These are phyloP conservation scores for Syngnathus floridae DNA, from an alignment of 2,113 vertebrate species.

Conservation along the genomic window DNA sequence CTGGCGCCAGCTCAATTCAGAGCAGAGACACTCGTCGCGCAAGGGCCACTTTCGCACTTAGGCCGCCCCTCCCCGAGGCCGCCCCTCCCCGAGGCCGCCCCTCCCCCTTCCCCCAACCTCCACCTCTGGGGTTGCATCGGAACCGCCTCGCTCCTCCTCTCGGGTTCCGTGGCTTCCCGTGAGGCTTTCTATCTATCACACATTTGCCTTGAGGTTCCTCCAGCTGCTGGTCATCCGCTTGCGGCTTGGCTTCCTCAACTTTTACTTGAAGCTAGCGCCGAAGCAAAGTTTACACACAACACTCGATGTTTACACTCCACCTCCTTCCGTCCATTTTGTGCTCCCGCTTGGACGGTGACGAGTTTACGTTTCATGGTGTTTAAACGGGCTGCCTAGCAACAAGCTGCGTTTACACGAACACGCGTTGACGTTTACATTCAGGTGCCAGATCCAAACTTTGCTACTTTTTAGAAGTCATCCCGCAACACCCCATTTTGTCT, in stretches of 20 bases:
- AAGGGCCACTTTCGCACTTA: slow-evolving; percentile 56
- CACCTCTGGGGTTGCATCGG: background rate
- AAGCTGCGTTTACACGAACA: slow-evolving; percentile 6
- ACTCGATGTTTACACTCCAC: slow-evolving; percentile 66
- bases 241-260: background rate
- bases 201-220: slow-evolving; percentile 1
- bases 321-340: slow-evolving; percentile 32
- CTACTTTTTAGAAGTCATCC: slow-evolving; percentile 5
- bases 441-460: slow-evolving; percentile 25
- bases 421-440: slow-evolving; percentile 1
- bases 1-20: slow-evolving; percentile 67
- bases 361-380: background rate
- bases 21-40: slow-evolving; percentile 64
- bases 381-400: slow-evolving; percentile 8
- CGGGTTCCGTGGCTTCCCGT: background rate
- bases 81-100: slow-evolving; percentile 17
- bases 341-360: background rate
- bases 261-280: no score
- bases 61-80: slow-evolving; percentile 25
- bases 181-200: background rate
- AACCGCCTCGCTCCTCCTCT: background rate
- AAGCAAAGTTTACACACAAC: slow-evolving; percentile 61
- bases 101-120: no score
- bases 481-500: background rate
- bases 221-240: background rate